Evolutionary conservation across 2,113 vertebrate genomes (phyloP).

Genomic region (Hydrolagus affinis): DNA sequence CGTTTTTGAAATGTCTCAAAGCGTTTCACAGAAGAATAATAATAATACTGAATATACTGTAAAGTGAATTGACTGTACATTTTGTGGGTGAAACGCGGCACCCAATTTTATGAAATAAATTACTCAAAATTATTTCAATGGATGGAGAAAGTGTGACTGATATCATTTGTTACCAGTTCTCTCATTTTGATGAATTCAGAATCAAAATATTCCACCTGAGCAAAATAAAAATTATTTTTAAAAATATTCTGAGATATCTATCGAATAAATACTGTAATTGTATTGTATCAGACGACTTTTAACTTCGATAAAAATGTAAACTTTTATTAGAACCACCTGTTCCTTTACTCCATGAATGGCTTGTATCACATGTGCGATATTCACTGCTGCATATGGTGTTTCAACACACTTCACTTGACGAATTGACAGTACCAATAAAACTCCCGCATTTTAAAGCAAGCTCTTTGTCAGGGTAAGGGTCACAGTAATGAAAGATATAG

Average conservation of each 20-base stretch:
- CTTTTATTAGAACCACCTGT: neutral
- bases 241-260: neutral
- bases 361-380: neutral
- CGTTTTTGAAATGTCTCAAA: too few relatives aligned
- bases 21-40: too few relatives aligned
- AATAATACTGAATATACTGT: too few relatives aligned
- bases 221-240: neutral
- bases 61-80: too few relatives aligned
- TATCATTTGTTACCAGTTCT: too few relatives aligned
- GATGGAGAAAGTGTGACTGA: too few relatives aligned
- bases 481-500: neutral
- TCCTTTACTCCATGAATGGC: neutral
- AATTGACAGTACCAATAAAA: neutral
- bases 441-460: neutral
- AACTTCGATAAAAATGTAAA: neutral
- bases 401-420: conserved; percentile 8
- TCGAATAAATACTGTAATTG: neutral
- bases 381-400: neutral
- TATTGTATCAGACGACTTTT: neutral
- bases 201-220: neutral
- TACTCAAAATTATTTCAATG: too few relatives aligned
- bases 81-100: too few relatives aligned
- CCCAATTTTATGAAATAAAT: too few relatives aligned
- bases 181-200: too few relatives aligned
- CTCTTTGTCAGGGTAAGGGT: neutral